Conservation (phyloP, 2,113 vertebrate genomes). For the Apodemus sylvaticus region DNA sequence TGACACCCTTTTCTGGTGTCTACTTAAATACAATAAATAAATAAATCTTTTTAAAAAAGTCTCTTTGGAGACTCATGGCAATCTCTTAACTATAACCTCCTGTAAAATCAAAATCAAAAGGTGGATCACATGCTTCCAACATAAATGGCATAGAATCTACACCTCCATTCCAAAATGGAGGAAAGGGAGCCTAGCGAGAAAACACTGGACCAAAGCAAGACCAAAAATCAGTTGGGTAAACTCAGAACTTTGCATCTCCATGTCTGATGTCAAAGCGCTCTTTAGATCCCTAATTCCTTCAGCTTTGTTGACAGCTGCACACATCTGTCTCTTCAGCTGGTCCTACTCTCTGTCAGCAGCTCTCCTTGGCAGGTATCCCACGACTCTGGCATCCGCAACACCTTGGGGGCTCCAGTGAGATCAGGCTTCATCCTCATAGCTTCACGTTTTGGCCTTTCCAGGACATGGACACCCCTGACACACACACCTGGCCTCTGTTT, state of each 20-base stretch:
- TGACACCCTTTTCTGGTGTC: too few species aligned
- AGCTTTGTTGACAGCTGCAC: neutral
- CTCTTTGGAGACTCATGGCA: neutral
- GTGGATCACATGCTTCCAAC: neutral
- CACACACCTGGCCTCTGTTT: neutral
- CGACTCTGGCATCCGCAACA: neutral
- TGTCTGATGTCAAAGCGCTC: neutral
- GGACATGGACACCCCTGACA: neutral
- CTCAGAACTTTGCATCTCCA: neutral
- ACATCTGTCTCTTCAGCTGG: neutral
- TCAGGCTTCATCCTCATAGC: neutral
- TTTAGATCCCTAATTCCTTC: neutral
- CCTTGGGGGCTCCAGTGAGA: neutral
- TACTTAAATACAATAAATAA: too few species aligned
- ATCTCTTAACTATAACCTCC: neutral
- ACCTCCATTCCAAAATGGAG: neutral
- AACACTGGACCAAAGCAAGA: neutral
- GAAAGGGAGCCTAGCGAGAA: neutral
- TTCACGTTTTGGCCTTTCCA: neutral
- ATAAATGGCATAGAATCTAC: neutral
- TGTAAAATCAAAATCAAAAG: neutral
- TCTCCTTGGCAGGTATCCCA: neutral
- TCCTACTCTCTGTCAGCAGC: neutral
- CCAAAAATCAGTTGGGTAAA: neutral
- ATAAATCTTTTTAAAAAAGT: too few species aligned